phyloP scores from a whole-genome alignment of 2,113 vertebrate genomes.

The Cariama cristata region DNA sequence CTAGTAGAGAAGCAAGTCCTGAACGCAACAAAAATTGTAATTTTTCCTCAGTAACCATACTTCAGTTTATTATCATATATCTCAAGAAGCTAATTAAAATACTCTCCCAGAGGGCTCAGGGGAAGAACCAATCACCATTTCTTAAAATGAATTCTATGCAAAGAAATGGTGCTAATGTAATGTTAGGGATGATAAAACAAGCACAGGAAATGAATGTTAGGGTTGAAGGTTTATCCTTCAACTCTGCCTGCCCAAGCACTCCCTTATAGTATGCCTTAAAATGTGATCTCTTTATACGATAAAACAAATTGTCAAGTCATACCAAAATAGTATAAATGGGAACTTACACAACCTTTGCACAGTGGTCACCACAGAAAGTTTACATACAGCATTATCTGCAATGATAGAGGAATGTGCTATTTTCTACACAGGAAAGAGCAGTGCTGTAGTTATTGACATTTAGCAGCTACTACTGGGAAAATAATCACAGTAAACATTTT shows the following conservation, averaged over 20 bases:
- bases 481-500: neutral
- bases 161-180: constrained; percentile 7
- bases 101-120: neutral
- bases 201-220: constrained; percentile 55
- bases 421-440: neutral
- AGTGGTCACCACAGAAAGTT: neutral
- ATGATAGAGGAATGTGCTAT: neutral
- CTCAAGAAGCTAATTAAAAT: constrained; percentile 57
- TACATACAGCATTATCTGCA: neutral
- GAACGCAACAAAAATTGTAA: neutral
- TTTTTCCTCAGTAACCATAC: neutral
- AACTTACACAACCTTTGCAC: neutral
- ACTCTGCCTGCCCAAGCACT: neutral
- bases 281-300: neutral
- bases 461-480: neutral
- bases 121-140: constrained; percentile 33
- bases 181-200: constrained; percentile 51
- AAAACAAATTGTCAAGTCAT: neutral
- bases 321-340: neutral
- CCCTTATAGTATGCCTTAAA: neutral
- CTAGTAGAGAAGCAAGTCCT: neutral
- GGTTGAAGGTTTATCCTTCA: constrained; percentile 39
- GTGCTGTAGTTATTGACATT: neutral
- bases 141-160: constrained; percentile 38
- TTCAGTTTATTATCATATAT: constrained; percentile 27